A percentile compares a stretch with the other conserved stretches of the same genome.
These are phyloP conservation scores for Philhelius pedissequus DNA, from an alignment of 2,888 invertebrate species.

Conservation along the genomic window DNA sequence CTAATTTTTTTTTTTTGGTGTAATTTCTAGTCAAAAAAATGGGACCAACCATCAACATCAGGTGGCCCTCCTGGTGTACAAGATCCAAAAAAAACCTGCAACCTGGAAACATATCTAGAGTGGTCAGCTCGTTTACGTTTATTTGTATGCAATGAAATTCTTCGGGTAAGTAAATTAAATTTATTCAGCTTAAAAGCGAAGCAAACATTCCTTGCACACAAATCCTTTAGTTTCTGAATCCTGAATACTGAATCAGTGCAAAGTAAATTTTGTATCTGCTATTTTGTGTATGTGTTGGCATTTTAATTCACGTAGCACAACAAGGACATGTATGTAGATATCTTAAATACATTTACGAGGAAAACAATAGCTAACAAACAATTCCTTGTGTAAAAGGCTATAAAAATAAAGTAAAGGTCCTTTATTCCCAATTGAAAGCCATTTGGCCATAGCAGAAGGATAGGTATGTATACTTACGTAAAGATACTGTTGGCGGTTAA, in stretches of 20 bases:
- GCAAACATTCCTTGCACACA: background rate
- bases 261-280: background rate
- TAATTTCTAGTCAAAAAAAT: constrained; percentile 72
- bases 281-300: background rate
- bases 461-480: no score
- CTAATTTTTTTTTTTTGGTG: background rate
- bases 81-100: constrained; percentile 78
- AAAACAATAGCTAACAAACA: constrained; percentile 5
- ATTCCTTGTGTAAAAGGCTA: background rate
- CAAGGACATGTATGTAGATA: background rate
- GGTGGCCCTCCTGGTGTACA: constrained; percentile 75
- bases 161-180: constrained; percentile 75
- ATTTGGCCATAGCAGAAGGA: background rate
- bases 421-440: background rate
- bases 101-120: constrained; percentile 78
- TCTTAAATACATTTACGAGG: constrained; percentile 15
- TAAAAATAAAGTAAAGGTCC: background rate
- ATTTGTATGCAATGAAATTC: constrained; percentile 79
- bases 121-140: constrained; percentile 78
- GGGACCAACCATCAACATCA: constrained; percentile 76
- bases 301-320: constrained; percentile 22
- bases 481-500: constrained; percentile 23
- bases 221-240: constrained; percentile 14
- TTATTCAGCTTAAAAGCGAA: constrained; percentile 17
- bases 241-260: constrained; percentile 25